These are phyloP conservation scores for Acanthurus tractus DNA, from an alignment of 2,797 vertebrate species.

Conservation along the genomic window DNA sequence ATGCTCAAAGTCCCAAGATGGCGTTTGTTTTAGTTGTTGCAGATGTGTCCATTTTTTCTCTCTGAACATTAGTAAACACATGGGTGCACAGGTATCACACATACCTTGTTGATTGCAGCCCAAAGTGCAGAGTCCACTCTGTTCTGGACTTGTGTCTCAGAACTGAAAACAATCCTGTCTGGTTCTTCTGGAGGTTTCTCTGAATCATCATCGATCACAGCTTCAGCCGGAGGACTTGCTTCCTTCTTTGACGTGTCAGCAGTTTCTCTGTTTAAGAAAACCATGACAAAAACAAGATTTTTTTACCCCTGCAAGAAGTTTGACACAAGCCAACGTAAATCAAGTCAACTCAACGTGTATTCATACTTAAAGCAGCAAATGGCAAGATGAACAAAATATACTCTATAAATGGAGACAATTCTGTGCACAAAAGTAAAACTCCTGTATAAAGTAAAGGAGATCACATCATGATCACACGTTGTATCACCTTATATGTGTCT, in stretches of 20 bases:
- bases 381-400: neutral
- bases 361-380: neutral
- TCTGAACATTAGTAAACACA: neutral
- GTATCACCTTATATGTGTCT: neutral
- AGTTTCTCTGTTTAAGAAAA: neutral
- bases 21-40: neutral
- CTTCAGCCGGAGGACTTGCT: neutral
- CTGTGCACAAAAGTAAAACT: neutral
- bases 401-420: neutral
- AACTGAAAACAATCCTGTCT: neutral
- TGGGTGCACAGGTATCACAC: neutral
- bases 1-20: too few species aligned
- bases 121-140: conserved; percentile 8
- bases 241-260: neutral
- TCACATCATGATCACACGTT: neutral
- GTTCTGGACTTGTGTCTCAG: neutral
- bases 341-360: neutral
- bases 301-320: neutral
- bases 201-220: neutral
- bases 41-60: neutral
- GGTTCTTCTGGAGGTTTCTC: neutral
- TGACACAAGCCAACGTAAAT: neutral
- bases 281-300: neutral
- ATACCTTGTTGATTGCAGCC: conserved; percentile 24
- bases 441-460: too few species aligned